Evolutionary conservation across 2,888 invertebrate genomes (phyloP), one percentile per base, ranked within the genome.

Genomic region (Lochmaea crataegi): DNA sequence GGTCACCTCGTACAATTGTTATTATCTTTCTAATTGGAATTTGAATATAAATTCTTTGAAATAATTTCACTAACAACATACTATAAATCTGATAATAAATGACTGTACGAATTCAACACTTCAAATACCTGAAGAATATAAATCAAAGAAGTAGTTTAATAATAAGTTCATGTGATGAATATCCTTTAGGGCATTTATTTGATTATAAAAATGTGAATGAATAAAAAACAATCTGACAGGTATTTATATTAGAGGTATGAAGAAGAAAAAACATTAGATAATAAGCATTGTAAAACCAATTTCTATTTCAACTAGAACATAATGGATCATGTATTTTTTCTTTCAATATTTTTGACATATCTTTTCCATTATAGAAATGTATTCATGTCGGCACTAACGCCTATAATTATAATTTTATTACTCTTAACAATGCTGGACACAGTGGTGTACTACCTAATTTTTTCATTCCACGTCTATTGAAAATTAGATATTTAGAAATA

Each of bases 331-430:
- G 67, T 67, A 70, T 66, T 73, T 73, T 73, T 73, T 70, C 70
- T 75, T 68, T 72, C 69, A 70, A 72, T 69, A 73, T 73, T 75
- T 75, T 75, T 73, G 72, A 75, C 75, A 75, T 67, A 73, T 71
- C 73, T 70, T 71, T 71, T 70, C 70, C 71, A 73, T 75, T 73
- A 76, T 73, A 58, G 68, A 65, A 72, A 71, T 61, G 67, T 71
- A 72, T 74, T 41, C 71, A 74, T 73, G 77, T 73, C 77, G 77
- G 72, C 74, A 68, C 69, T 65, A 64, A 69, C 73, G 73, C 70
- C 73, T 77, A 73, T 77, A 76, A 77, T 77, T 77, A 77, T 77
- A 77, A 77, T 75, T 77, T 77, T 75, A 76, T 76, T 76, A 73
- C 76, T 72, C 16, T 11, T 53, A 42, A 63, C 60, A 60, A 38